These are phyloP conservation scores for Heteractis magnifica DNA, from an alignment of 92 coral and sea anemone species.

Conservation along the genomic window DNA sequence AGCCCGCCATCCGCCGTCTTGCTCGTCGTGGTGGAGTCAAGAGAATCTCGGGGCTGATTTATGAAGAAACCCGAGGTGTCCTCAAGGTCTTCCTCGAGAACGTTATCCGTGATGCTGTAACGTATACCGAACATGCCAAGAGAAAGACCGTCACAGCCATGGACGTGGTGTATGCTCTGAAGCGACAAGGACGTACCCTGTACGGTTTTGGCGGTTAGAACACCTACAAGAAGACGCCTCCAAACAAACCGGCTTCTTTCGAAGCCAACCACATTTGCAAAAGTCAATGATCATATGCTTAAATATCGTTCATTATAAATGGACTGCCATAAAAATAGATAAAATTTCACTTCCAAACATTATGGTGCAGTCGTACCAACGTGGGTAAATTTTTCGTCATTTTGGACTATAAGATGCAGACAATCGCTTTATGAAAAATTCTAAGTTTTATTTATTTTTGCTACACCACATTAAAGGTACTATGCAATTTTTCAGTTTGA, in stretches of 20 bases:
- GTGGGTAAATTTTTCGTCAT: background rate
- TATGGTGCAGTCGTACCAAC: background rate
- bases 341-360: background rate
- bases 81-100: conserved; percentile 97
- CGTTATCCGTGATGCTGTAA: conserved; percentile 95
- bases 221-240: background rate
- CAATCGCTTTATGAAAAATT: too few species aligned
- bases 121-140: conserved; percentile 98
- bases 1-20: conserved; percentile 95
- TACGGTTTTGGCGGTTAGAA: conserved; percentile 91
- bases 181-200: conserved; percentile 91
- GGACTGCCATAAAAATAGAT: too few species aligned
- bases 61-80: conserved; percentile 92
- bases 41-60: conserved; percentile 87
- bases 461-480: too few species aligned
- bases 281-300: conserved; percentile 45
- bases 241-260: conserved; percentile 40
- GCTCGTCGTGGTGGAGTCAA: conserved; percentile 99
- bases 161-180: conserved; percentile 96
- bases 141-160: conserved; percentile 96
- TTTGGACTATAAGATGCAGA: too few species aligned
- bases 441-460: too few species aligned
- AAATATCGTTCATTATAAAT: background rate
- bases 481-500: too few species aligned
- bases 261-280: conserved; percentile 61